Percentiles rank a stretch among this genome's conserved stretches.
Evolutionary conservation across 2,888 invertebrate species (phyloP).

Genomic region (Ochropleura plecta): DNA sequence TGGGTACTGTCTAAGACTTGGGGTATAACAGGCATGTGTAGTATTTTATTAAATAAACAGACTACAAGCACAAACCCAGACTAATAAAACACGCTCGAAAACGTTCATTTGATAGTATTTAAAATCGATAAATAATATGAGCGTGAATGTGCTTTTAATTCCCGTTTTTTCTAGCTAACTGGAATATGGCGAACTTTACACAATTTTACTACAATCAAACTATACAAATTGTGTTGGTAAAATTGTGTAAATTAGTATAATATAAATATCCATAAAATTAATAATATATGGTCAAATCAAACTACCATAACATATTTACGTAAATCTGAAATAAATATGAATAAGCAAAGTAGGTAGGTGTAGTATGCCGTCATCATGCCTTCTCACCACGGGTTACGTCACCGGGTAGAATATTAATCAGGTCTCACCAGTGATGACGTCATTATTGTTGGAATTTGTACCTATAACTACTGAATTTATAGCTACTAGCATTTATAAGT

Average conservation of each 20-base stretch:
- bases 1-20: neutral
- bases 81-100: neutral
- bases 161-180: neutral
- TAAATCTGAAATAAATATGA: conserved; percentile 52
- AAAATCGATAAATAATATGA: neutral
- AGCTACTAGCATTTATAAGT: conserved; percentile 14
- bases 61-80: neutral
- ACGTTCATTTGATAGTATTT: neutral
- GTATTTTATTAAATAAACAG: neutral
- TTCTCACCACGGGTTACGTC: conserved; percentile 83
- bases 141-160: neutral
- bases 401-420: conserved; percentile 79
- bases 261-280: neutral
- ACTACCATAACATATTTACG: conserved; percentile 32
- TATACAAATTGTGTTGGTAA: neutral
- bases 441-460: conserved; percentile 54
- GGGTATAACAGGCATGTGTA: neutral
- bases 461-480: conserved; percentile 39
- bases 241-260: neutral
- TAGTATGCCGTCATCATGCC: conserved; percentile 82
- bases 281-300: conserved; percentile 8
- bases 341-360: conserved; percentile 56
- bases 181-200: no score
- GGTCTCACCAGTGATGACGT: conserved; percentile 75
- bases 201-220: no score